phyloP scores from a whole-genome alignment of 2,113 vertebrate genomes.

The Clupea harengus region DNA sequence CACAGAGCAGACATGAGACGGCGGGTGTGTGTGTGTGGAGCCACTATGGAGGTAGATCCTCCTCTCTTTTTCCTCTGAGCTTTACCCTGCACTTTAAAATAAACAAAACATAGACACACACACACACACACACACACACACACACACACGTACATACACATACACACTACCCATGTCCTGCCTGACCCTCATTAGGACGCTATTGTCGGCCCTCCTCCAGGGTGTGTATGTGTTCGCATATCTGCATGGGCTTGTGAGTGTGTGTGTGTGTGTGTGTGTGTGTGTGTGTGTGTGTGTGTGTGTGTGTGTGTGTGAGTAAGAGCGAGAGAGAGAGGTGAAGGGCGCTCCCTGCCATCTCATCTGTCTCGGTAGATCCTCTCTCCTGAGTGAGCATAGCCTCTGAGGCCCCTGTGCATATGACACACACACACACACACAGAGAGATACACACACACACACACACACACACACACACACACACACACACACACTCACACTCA shows the following conservation, averaged over 20 bases:
- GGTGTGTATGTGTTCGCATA: conserved; percentile 24
- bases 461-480: conserved; percentile 22
- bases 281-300: conserved; percentile 18
- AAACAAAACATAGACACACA: background rate
- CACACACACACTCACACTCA: background rate
- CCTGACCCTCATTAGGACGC: conserved; percentile 46
- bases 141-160: background rate
- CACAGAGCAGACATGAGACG: background rate
- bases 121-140: background rate
- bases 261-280: conserved; percentile 9
- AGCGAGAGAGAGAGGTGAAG: conserved; percentile 26
- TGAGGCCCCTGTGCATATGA: conserved; percentile 17
- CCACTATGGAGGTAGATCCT: background rate
- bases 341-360: conserved; percentile 40
- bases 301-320: conserved; percentile 27
- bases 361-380: conserved; percentile 39
- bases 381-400: conserved; percentile 38
- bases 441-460: background rate
- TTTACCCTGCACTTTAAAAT: background rate
- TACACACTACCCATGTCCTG: conserved; percentile 35
- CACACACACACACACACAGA: conserved; percentile 21
- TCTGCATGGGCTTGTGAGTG: background rate
- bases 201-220: conserved; percentile 35
- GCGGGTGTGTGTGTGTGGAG: background rate
- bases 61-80: background rate